Evolutionary conservation across 2,888 invertebrate species (phyloP).

Genomic region (Drosophila birchii): DNA sequence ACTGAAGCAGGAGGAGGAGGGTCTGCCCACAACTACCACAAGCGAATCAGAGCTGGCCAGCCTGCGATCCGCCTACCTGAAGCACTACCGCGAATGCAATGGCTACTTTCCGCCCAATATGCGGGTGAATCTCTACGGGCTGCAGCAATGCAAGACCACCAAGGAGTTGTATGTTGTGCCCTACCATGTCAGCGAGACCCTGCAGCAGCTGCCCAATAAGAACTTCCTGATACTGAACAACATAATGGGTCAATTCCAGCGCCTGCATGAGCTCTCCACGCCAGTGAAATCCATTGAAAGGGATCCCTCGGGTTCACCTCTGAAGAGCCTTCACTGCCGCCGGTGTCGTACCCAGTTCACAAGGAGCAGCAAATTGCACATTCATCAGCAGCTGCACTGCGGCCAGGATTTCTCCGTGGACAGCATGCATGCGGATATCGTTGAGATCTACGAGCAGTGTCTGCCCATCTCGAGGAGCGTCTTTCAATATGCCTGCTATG

Average conservation of each 20-base stretch:
- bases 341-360: slow-evolving; percentile 52
- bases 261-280: slow-evolving; percentile 53
- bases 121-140: slow-evolving; percentile 60
- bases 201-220: slow-evolving; percentile 61
- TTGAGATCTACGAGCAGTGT: slow-evolving; percentile 68
- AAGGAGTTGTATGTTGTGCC: slow-evolving; percentile 66
- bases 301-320: slow-evolving; percentile 1
- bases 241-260: slow-evolving; percentile 58
- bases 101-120: slow-evolving; percentile 67
- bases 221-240: slow-evolving; percentile 63
- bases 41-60: slow-evolving; percentile 52
- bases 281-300: slow-evolving; percentile 19
- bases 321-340: slow-evolving; percentile 43
- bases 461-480: slow-evolving; percentile 63
- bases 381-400: slow-evolving; percentile 62
- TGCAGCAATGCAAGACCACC: slow-evolving; percentile 62
- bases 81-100: slow-evolving; percentile 60
- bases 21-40: not conserved
- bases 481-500: slow-evolving; percentile 63
- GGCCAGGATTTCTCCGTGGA: slow-evolving; percentile 66
- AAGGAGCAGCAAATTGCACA: slow-evolving; percentile 52
- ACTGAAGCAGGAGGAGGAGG: slow-evolving; percentile 29
- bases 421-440: slow-evolving; percentile 65
- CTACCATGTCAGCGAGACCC: slow-evolving; percentile 63
- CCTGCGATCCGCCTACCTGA: slow-evolving; percentile 56